These are phyloP conservation scores for Petrocephalus sullivani DNA, from an alignment of 2,797 vertebrate species.

Conservation along the genomic window DNA sequence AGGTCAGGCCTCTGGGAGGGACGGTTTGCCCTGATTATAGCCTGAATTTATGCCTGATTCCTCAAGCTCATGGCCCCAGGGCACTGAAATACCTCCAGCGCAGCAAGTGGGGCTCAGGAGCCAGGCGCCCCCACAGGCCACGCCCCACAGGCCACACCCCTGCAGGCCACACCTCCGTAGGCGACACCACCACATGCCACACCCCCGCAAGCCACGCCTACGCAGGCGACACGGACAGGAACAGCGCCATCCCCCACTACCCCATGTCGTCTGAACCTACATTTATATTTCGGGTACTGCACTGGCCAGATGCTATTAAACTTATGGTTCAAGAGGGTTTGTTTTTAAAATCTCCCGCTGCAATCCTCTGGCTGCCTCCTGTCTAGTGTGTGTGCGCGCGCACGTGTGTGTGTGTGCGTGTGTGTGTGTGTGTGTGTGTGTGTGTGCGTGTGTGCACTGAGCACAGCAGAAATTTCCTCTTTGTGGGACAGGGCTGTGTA, in stretches of 20 bases:
- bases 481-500: conserved; percentile 19
- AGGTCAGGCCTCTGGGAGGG: neutral
- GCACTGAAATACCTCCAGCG: neutral
- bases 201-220: too few species aligned
- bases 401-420: neutral
- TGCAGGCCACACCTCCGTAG: too few species aligned
- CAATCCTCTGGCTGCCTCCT: neutral
- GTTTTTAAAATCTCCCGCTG: conserved; percentile 21
- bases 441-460: conserved; percentile 14
- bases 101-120: conserved; percentile 7
- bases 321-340: neutral
- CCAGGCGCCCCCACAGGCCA: neutral
- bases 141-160: too few species aligned
- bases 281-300: conserved; percentile 24
- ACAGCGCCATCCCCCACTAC: conserved; percentile 22
- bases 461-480: conserved; percentile 23
- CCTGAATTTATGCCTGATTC: conserved; percentile 3
- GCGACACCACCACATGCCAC: too few species aligned
- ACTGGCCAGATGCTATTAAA: conserved; percentile 26
- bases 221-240: conserved; percentile 25
- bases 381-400: conserved; percentile 6
- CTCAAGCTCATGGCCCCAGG: neutral
- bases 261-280: neutral
- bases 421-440: neutral
- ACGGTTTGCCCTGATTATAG: neutral